Evolutionary conservation across 2,113 vertebrate species (phyloP).

Genomic region (Tetraodon nigroviridis): DNA sequence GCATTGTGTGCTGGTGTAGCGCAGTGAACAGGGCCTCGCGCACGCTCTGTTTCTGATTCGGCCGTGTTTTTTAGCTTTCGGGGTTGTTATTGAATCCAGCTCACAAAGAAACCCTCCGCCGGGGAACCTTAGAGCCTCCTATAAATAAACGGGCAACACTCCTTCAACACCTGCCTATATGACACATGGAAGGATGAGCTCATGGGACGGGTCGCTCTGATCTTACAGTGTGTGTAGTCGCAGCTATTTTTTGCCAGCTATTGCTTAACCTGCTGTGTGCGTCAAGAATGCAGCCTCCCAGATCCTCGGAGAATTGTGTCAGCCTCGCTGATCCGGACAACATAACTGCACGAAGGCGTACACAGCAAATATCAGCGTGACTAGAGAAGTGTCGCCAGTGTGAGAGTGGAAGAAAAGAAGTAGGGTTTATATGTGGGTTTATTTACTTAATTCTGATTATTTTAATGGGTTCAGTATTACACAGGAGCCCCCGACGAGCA

Average conservation of each 20-base stretch:
- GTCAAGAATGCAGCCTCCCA: slow-evolving; percentile 50
- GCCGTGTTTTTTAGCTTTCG: slow-evolving; percentile 58
- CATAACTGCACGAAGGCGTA: background rate
- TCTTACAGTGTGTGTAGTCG: slow-evolving; percentile 60
- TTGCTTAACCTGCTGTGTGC: slow-evolving; percentile 40
- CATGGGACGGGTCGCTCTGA: slow-evolving; percentile 61
- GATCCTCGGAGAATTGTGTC: slow-evolving; percentile 44
- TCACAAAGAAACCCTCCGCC: slow-evolving; percentile 55
- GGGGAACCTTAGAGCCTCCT: slow-evolving; percentile 68
- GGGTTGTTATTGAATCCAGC: slow-evolving; percentile 68
- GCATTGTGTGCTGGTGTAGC: background rate
- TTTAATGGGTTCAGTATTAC: no score
- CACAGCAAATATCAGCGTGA: no score
- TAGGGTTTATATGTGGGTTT: no score
- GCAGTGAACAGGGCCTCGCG: slow-evolving; percentile 24
- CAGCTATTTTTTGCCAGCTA: slow-evolving; percentile 65
- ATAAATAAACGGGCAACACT: slow-evolving; percentile 71
- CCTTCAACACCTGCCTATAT: slow-evolving; percentile 68
- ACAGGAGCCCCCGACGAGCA: no score
- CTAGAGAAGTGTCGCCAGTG: no score
- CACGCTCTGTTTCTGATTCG: slow-evolving; percentile 43
- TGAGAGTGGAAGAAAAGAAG: no score
- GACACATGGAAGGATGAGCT: slow-evolving; percentile 70
- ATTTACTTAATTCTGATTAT: no score
- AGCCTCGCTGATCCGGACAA: background rate